Evolutionary conservation across 2,888 invertebrate species (phyloP).

Genomic region (Octodonta nipae): DNA sequence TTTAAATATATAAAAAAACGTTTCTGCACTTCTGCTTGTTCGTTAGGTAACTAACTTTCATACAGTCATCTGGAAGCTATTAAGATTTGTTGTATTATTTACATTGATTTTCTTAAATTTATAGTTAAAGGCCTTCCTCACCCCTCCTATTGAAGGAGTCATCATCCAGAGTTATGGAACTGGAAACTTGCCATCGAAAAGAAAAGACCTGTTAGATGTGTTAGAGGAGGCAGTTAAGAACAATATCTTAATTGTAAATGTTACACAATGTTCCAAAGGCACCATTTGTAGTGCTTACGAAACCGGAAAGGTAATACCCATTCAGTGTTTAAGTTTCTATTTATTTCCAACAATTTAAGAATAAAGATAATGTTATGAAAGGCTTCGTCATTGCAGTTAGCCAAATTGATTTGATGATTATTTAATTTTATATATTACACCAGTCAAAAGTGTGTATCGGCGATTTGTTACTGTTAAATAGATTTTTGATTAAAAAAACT

Average conservation of each 20-base stretch:
- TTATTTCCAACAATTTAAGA: too few species aligned
- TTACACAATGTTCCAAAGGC: constrained; percentile 80
- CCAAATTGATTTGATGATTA: too few species aligned
- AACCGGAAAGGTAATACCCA: constrained; percentile 58
- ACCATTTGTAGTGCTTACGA: constrained; percentile 66
- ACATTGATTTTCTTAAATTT: constrained; percentile 9
- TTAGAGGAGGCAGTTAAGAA: constrained; percentile 56
- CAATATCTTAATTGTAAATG: constrained; percentile 79
- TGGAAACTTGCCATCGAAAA: constrained; percentile 80
- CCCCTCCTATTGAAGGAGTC: constrained; percentile 62
- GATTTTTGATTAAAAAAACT: too few species aligned
- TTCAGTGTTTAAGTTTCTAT: too few species aligned
- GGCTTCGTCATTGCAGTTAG: too few species aligned
- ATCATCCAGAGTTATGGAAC: constrained; percentile 86
- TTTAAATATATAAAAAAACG: not conserved
- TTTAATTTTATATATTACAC: too few species aligned
- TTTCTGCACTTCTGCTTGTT: too few species aligned
- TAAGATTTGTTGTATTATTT: constrained; percentile 1
- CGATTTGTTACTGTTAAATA: too few species aligned
- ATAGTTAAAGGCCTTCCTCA: constrained; percentile 51
- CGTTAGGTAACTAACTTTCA: not conserved
- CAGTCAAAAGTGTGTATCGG: too few species aligned
- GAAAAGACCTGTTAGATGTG: constrained; percentile 63
- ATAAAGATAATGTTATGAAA: too few species aligned
- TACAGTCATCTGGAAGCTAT: not conserved